Evolutionary conservation across 2,113 vertebrate species (phyloP).

Genomic region (Sciurus niger): DNA sequence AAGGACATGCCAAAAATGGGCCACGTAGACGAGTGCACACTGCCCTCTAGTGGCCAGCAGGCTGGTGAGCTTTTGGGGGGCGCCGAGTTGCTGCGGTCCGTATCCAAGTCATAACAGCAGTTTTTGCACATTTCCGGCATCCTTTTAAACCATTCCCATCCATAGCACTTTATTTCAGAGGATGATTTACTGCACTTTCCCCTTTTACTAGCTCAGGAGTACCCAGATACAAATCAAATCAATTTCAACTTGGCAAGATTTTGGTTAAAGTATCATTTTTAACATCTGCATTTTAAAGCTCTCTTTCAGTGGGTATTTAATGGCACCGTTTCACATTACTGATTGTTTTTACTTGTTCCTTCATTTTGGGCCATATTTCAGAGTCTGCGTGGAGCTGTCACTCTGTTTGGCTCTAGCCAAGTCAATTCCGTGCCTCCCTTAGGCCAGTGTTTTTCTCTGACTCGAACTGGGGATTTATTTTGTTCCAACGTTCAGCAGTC

Average conservation of each 20-base stretch:
- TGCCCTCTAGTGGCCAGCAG: constrained; percentile 91
- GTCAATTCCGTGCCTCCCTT: constrained; percentile 83
- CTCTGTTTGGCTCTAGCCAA: constrained; percentile 79
- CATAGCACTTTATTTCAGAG: constrained; percentile 74
- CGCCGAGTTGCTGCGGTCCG: background rate
- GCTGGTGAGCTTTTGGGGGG: background rate
- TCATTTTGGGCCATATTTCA: constrained; percentile 83
- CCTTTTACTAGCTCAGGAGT: constrained; percentile 77
- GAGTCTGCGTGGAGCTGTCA: constrained; percentile 68
- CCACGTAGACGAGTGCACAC: constrained; percentile 90
- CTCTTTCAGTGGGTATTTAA: constrained; percentile 78
- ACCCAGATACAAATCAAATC: constrained; percentile 83
- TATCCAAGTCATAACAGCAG: background rate
- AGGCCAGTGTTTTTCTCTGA: constrained; percentile 84
- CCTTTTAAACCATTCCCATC: constrained; percentile 70
- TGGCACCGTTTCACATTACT: constrained; percentile 81
- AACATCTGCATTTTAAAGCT: constrained; percentile 87
- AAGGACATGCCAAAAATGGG: constrained; percentile 92
- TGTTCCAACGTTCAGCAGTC: constrained; percentile 85
- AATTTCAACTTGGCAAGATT: constrained; percentile 81
- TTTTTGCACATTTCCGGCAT: constrained; percentile 65
- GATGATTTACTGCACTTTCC: constrained; percentile 76
- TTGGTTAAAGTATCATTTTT: constrained; percentile 84
- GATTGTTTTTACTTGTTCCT: constrained; percentile 85
- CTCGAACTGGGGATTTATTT: constrained; percentile 85